Percentiles rank a stretch among this genome's conserved stretches.
Conservation (phyloP, 2,113 vertebrate species). For the Ophiodon elongatus region DNA sequence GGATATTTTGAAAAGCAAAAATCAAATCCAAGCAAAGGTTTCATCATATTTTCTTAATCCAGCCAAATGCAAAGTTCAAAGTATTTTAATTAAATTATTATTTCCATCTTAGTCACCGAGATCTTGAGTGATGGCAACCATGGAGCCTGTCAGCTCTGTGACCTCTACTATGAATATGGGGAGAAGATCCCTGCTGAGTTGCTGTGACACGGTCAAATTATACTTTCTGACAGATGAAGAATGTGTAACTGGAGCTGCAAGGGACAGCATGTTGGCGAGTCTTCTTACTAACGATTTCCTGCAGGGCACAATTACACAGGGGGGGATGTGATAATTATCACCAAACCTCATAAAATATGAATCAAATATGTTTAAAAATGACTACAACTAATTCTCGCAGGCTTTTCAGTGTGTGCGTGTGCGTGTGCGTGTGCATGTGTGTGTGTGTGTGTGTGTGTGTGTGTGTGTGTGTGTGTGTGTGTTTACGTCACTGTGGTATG, state of each 20-base stretch:
- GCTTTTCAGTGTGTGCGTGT: not conserved
- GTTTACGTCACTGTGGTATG: constrained; percentile 25
- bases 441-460: constrained; percentile 16
- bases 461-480: constrained; percentile 17
- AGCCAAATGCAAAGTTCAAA: not conserved
- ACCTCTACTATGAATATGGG: not conserved
- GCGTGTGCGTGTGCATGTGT: constrained; percentile 20
- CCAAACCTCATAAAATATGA: constrained; percentile 45
- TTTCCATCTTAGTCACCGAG: not conserved
- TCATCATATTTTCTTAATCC: not conserved
- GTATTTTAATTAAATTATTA: not conserved
- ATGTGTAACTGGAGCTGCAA: not conserved
- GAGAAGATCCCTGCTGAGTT: not conserved
- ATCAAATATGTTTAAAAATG: constrained; percentile 47
- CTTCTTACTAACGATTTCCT: constrained; percentile 10
- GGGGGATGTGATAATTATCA: constrained; percentile 39
- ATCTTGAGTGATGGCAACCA: not conserved
- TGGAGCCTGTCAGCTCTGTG: not conserved
- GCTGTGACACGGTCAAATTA: not conserved
- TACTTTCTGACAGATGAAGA: not conserved
- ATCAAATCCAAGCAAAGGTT: not conserved
- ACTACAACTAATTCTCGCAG: constrained; percentile 39
- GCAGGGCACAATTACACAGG: constrained; percentile 1
- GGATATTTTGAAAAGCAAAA: not conserved
- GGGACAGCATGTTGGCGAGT: not conserved